Conservation (phyloP, 1,140 invertebrate species). For the Caenorhabditis briggsae region DNA sequence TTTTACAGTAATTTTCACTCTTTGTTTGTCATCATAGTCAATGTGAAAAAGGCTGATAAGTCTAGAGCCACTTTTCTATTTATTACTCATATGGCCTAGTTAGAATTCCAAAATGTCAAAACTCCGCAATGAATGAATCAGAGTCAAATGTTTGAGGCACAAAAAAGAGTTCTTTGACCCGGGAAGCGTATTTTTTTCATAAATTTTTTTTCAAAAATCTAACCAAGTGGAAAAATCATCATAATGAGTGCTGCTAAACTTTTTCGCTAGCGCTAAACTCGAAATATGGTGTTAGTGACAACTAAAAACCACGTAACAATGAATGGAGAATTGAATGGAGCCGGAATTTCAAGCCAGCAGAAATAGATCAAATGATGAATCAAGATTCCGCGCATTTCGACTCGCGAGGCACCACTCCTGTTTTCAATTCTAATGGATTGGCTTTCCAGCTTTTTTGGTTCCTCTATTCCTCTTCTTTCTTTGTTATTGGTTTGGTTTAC, state of each 20-base stretch:
- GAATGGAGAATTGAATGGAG: not conserved
- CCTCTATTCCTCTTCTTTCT: not conserved
- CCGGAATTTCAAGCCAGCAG: not conserved
- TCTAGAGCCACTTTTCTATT: not conserved
- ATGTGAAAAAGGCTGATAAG: not conserved
- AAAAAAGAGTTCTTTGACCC: too few species aligned
- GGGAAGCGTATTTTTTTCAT: too few species aligned
- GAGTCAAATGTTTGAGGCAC: too few species aligned
- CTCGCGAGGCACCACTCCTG: too few species aligned
- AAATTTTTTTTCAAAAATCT: too few species aligned
- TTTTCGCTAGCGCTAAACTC: too few species aligned
- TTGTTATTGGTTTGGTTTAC: constrained; percentile 35
- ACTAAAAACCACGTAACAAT: not conserved
- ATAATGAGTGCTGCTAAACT: too few species aligned
- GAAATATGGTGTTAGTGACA: not conserved
- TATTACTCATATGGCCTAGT: not conserved
- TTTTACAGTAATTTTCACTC: too few species aligned
- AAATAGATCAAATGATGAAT: constrained; percentile 47
- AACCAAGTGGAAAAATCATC: too few species aligned
- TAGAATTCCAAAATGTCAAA: too few species aligned
- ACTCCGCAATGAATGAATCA: too few species aligned
- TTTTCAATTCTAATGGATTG: constrained; percentile 47
- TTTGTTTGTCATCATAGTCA: not conserved
- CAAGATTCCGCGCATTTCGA: not conserved
- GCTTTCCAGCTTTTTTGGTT: not conserved